Base-by-base conservation (phyloP, 1,140 invertebrate genomes). In the Helicoverpa armigera region DNA sequence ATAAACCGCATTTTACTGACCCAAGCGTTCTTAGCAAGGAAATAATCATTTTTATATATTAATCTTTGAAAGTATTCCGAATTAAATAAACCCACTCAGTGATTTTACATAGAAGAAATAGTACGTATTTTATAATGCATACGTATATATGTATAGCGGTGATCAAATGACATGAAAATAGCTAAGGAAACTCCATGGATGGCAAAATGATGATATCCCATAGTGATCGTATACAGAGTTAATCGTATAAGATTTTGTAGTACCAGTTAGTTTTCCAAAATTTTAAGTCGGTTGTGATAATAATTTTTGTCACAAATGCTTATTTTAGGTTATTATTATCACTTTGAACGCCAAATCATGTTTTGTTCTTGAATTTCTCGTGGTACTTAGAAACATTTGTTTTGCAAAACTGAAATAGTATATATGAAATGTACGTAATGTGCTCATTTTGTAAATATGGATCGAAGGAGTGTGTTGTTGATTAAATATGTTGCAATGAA, bases 401-500 rank as follows among this genome's bases (percentile, higher is more conserved):
- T 2, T 14, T 18, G 1, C 16, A 73, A 56, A 35, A 14, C 18
- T 16, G 13, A 72, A 35, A 23, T 51, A 54, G n/a, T n/a, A n/a
- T n/a, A n/a, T n/a, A n/a, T n/a, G 35, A 35, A 18, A 73, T 43
- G 63, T 67, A 69, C 65, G 76, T 50, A 79, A 60, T 79, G 61
- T 50, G 76, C 76, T 79, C 76, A 79, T 79, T 60, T 74, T 75
- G 76, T 79, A 79, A 58, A 79, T 79, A 79, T 63, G 73, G 31
- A 58, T 18, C 18, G 65, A 58, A 43, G 76, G 53, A 82, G 70
- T 58, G 81, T 83, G 81, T 80, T 85, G 80, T 86, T 86, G 82
- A 80, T 31, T 79, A 86, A 86, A 81, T 80, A 85, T 82, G 81
- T 78, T 79, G 63, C 14, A 74, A 77, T 70, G 79, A 72, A 16